Base-by-base conservation (phyloP, 2,113 vertebrate genomes). In the Hippocampus barbouri region DNA sequence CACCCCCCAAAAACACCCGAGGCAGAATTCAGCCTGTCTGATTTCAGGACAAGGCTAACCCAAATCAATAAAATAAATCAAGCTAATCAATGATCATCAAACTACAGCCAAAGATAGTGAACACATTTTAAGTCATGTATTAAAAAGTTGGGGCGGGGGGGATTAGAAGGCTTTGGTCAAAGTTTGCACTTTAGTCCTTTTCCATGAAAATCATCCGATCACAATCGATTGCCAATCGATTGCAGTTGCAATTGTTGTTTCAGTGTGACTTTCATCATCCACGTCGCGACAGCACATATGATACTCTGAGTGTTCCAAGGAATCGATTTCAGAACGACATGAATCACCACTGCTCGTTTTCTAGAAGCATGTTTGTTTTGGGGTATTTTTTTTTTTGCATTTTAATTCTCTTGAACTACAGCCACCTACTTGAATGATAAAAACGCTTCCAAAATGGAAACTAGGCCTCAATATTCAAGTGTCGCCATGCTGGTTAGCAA, bases 181-280 rank as follows among this genome's bases (percentile, higher is more conserved):
- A 34, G 5, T 34, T 34, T 38, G 34, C 34, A 38, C 34, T 38
- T 38, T 38, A 6, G 5, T 6, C 34, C 34, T 38, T 38, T 38
- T 38, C 34, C 34, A 38, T 38, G 34, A 38, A 38, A 38, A 38
- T 38, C 34, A 38, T 5, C 34, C 5, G 34, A 6, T 38, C 34
- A 38, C 34, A 38, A 38, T 38, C 34, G 34, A 5, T 38, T 38
- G 34, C 34, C 34, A 5, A 38, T 38, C 34, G 34, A 34, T 34
- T 4, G 4, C 2, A 14, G 79, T 87, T 88, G 56, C 76, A 53
- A 79, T 85, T 82, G 78, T 79, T 51, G 9, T 82, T 75, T 85
- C 83, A 87, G 79, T 85, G 85, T 87, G 86, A 89, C 88, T 87
- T 43, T 9, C 79, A 84, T 81, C 86, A 84, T 76, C 75, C 10